phyloP scores from a whole-genome alignment of 2,888 invertebrate species.

The Pyrrhia umbra region DNA sequence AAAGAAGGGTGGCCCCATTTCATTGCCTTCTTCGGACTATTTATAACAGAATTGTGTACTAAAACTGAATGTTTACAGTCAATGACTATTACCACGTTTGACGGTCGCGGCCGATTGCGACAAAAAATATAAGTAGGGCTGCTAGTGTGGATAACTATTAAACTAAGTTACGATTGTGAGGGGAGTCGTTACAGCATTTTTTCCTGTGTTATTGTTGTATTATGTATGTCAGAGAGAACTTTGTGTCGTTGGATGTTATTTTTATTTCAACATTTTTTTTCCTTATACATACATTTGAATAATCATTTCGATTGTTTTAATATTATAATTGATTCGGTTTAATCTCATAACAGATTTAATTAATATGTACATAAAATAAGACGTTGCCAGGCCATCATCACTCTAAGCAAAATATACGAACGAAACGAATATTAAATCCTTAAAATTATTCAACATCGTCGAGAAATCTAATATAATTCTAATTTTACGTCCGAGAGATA shows the following conservation, averaged over 20 bases:
- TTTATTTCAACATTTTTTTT: conserved; percentile 9
- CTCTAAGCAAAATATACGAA: conserved; percentile 42
- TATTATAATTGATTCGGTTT: conserved; percentile 5
- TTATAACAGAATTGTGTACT: conserved; percentile 66
- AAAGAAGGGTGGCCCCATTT: conserved; percentile 60
- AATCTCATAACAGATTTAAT: conserved; percentile 16
- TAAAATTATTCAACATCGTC: conserved; percentile 41
- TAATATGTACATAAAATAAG: conserved; percentile 7
- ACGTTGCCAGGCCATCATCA: conserved; percentile 32
- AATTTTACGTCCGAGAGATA: conserved; percentile 51
- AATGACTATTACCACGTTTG: conserved; percentile 53
- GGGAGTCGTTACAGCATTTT: conserved; percentile 1
- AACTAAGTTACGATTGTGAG: conserved; percentile 21
- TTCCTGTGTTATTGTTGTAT: conserved; percentile 3
- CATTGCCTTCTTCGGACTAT: conserved; percentile 63
- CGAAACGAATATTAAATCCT: conserved; percentile 43
- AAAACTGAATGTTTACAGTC: conserved; percentile 64
- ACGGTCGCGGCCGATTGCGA: conserved; percentile 52
- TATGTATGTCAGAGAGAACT: not conserved
- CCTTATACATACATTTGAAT: not conserved
- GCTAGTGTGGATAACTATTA: conserved; percentile 17
- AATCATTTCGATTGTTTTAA: not conserved
- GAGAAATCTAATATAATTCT: conserved; percentile 57
- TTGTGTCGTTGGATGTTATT: not conserved
- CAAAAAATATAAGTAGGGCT: conserved; percentile 61